phyloP scores from a whole-genome alignment of 2,888 invertebrate genomes.

The Melieria picta region DNA sequence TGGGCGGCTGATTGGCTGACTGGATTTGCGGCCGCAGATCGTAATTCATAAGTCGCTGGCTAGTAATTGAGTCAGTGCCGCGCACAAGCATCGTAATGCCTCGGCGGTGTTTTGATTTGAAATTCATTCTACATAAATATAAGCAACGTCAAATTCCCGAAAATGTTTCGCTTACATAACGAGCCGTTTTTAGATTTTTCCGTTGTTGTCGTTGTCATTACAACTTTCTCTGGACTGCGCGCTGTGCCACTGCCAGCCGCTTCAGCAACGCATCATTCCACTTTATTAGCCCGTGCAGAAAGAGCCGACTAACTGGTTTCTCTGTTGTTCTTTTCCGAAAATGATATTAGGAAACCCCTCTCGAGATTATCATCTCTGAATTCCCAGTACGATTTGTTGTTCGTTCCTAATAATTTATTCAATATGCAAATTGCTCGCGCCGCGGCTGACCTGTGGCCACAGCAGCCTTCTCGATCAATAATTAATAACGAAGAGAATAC shows the following conservation, averaged over 20 bases:
- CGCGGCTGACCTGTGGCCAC: background rate
- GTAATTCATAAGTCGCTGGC: too few species aligned
- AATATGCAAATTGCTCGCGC: constrained; percentile 40
- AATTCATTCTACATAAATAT: too few species aligned
- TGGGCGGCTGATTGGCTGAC: too few species aligned
- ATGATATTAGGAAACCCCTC: constrained; percentile 34
- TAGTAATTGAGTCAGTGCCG: too few species aligned
- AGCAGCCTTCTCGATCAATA: constrained; percentile 36
- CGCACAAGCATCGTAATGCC: too few species aligned
- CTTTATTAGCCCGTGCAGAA: background rate
- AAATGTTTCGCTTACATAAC: too few species aligned
- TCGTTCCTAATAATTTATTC: constrained; percentile 52
- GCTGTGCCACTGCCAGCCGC: background rate
- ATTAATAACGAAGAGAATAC: constrained; percentile 39
- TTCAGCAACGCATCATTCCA: background rate
- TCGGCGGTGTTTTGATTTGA: too few species aligned
- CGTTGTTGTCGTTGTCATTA: background rate
- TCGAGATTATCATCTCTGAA: constrained; percentile 28
- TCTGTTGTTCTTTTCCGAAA: constrained; percentile 8
- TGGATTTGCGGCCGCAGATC: too few species aligned
- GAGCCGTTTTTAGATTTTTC: too few species aligned
- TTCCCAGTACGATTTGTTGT: constrained; percentile 42
- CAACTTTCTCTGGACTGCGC: constrained; percentile 3
- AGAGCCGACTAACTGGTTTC: constrained; percentile 18
- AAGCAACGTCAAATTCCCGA: too few species aligned